Evolutionary conservation across 37 sponge, comb jelly and placozoan genomes (phyloP).

Genomic region (Halisarca cf. caerulea): DNA sequence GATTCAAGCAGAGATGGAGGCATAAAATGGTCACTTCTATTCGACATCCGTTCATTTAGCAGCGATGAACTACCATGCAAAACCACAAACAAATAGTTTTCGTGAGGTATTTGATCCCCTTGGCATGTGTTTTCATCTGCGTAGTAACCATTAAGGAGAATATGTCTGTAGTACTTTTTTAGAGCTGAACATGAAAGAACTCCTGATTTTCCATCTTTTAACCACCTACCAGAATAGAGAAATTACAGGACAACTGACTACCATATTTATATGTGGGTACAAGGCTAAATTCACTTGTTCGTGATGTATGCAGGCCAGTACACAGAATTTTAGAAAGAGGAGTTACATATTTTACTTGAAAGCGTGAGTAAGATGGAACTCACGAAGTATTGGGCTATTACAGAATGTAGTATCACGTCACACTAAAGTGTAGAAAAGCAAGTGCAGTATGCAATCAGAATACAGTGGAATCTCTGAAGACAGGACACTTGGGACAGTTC

Average conservation of each 20-base stretch:
- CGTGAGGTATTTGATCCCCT: not conserved
- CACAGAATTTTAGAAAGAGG: no score
- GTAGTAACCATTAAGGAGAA: constrained; percentile 11
- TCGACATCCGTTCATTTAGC: constrained; percentile 23
- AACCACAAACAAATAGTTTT: constrained; percentile 36
- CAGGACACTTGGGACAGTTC: no score
- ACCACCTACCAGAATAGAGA: not conserved
- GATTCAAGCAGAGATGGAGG: constrained; percentile 55
- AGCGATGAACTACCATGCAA: constrained; percentile 52
- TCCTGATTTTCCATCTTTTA: constrained; percentile 14
- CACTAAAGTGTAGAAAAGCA: no score
- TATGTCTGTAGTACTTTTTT: constrained; percentile 51
- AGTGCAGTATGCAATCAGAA: no score
- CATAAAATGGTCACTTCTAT: constrained; percentile 76
- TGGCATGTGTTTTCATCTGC: not conserved
- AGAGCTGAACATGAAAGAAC: constrained; percentile 82
- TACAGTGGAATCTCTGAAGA: no score
- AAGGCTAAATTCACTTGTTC: not conserved
- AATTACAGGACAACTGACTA: not conserved
- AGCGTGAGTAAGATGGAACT: no score
- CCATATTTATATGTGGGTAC: not conserved
- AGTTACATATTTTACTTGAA: no score
- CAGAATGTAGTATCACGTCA: no score
- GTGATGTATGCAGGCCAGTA: no score
- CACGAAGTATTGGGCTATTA: no score